A percentile compares a stretch with the other conserved stretches of the same genome.
Conservation (phyloP, 2,888 invertebrate genomes). For the Macrophya annulata region DNA sequence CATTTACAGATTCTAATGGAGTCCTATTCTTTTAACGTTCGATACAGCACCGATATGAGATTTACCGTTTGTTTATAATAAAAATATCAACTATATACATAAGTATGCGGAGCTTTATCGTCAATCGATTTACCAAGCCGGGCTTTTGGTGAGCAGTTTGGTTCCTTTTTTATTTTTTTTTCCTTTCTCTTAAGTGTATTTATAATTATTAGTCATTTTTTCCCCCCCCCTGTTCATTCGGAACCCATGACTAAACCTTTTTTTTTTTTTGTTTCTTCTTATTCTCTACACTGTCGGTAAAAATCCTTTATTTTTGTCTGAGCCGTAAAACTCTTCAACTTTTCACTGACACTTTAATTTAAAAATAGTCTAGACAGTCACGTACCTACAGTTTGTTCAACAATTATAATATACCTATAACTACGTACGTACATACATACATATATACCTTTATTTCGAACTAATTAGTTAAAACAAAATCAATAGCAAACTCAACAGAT, state of each 20-base stretch:
- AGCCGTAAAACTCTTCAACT: constrained; percentile 38
- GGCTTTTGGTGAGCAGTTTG: background rate
- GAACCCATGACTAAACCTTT: constrained; percentile 46
- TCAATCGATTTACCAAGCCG: constrained; percentile 22
- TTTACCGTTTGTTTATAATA: constrained; percentile 21
- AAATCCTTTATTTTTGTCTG: constrained; percentile 55
- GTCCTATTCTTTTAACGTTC: background rate
- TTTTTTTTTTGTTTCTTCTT: constrained; percentile 28
- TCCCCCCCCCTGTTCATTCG: constrained; percentile 19
- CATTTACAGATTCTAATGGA: constrained; percentile 16
- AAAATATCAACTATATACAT: background rate
- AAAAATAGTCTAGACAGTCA: constrained; percentile 56
- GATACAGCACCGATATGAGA: background rate
- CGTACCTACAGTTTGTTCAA: constrained; percentile 18
- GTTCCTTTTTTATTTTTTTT: background rate
- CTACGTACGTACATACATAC: too few relatives aligned
- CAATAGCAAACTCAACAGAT: background rate
- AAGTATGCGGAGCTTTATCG: background rate
- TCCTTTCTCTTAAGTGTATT: constrained; percentile 13
- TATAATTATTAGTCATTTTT: constrained; percentile 53
- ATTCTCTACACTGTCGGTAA: constrained; percentile 21
- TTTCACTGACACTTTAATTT: constrained; percentile 54
- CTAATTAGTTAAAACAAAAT: background rate
- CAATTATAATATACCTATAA: constrained; percentile 13
- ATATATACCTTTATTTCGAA: background rate